Conservation (phyloP, 2,888 invertebrate genomes). For the Pantelozetes paolii region DNA sequence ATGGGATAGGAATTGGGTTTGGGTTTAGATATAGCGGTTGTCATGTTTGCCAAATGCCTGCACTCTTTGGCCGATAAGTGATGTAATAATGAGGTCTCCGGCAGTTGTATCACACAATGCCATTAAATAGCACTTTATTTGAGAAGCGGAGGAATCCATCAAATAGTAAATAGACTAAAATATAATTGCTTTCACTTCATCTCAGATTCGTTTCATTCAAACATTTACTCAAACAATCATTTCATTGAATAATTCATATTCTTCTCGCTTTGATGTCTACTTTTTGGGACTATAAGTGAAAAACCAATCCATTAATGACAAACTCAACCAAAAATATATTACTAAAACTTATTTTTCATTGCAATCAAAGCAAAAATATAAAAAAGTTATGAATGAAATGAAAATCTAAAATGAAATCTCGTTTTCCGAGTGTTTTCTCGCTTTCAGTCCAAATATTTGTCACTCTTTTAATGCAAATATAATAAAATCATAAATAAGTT, state of each 20-base stretch:
- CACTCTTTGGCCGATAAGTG: slow-evolving; percentile 2
- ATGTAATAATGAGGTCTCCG: slow-evolving; percentile 4
- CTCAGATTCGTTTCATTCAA: background rate
- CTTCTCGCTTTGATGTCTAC: background rate
- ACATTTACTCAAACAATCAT: slow-evolving; percentile 13
- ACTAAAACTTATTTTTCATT: too few species aligned
- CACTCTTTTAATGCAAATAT: background rate
- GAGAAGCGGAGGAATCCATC: slow-evolving; percentile 16
- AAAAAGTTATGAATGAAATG: too few species aligned
- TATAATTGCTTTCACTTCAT: slow-evolving; percentile 13
- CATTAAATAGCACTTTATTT: slow-evolving; percentile 22
- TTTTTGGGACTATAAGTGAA: background rate
- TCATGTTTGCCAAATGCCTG: too few species aligned
- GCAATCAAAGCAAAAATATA: too few species aligned
- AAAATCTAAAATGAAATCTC: too few species aligned
- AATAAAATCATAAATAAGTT: background rate
- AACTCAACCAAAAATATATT: too few species aligned
- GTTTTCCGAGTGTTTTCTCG: too few species aligned
- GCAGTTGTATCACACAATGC: slow-evolving; percentile 10
- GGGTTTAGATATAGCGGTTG: background rate
- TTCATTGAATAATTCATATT: slow-evolving; percentile 26
- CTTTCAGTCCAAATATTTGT: background rate
- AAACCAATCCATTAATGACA: slow-evolving; percentile 8
- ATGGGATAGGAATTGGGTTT: background rate
- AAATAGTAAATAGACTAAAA: slow-evolving; percentile 22